phyloP scores from a whole-genome alignment of 2,888 invertebrate species.

The Drosophila monieri region DNA sequence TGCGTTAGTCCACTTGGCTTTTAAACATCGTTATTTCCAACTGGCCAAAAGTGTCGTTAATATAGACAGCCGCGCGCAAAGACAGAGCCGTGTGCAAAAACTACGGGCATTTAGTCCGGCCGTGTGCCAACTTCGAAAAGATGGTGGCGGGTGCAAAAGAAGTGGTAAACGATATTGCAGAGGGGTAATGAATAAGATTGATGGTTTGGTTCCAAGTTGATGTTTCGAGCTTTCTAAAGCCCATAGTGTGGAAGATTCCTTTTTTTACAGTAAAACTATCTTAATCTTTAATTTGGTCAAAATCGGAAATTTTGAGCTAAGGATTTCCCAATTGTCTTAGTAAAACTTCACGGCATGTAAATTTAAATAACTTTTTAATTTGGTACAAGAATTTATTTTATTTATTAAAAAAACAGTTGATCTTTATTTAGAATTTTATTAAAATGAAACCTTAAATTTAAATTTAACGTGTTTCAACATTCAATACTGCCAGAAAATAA shows the following conservation, averaged over 20 bases:
- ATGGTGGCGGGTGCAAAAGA: conserved; percentile 55
- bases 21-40: conserved; percentile 63
- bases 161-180: conserved; percentile 47
- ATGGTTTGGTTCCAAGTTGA: conserved; percentile 52
- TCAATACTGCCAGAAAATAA: not conserved
- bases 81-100: conserved; percentile 62
- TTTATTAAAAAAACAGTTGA: not conserved
- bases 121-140: conserved; percentile 62
- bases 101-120: conserved; percentile 52
- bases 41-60: conserved; percentile 37
- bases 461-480: not conserved
- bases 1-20: conserved; percentile 65
- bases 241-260: not conserved
- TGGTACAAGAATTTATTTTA: no score
- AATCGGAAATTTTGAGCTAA: not conserved
- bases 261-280: not conserved
- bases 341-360: no score
- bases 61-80: conserved; percentile 59
- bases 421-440: not conserved
- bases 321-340: not conserved
- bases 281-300: not conserved
- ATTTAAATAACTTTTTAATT: no score
- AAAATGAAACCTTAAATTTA: not conserved
- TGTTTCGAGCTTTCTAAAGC: conserved; percentile 6
- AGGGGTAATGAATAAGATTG: conserved; percentile 34